phyloP scores from a whole-genome alignment of 2,113 vertebrate genomes.

The Esox niger region DNA sequence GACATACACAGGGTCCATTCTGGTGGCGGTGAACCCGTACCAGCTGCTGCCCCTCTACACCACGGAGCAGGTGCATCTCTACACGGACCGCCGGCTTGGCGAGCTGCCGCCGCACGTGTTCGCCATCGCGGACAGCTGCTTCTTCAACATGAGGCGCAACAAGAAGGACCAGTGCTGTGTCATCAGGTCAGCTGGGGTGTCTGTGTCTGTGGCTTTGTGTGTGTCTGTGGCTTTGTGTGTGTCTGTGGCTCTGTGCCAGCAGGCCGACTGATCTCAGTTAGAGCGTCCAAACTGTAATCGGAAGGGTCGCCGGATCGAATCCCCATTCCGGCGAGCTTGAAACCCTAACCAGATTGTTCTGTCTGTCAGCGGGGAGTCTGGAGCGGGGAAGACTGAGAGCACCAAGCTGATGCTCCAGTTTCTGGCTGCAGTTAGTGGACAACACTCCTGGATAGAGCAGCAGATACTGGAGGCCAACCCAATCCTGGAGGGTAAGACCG shows the following conservation, averaged over 20 bases:
- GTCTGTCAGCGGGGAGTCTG: slow-evolving; percentile 88
- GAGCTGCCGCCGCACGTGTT: slow-evolving; percentile 93
- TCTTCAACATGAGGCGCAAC: slow-evolving; percentile 89
- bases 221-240: background rate
- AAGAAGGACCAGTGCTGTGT: slow-evolving; percentile 88
- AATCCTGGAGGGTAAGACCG: background rate
- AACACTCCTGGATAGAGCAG: slow-evolving; percentile 96
- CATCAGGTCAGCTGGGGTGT: slow-evolving; percentile 81
- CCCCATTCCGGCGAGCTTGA: too few relatives aligned
- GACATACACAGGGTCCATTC: slow-evolving; percentile 96
- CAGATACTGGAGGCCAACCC: slow-evolving; percentile 96
- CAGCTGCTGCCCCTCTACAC: slow-evolving; percentile 91
- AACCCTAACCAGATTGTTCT: background rate
- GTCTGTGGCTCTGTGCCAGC: too few relatives aligned
- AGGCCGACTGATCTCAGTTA: too few relatives aligned
- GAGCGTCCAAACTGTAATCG: too few relatives aligned
- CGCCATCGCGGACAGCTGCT: slow-evolving; percentile 91
- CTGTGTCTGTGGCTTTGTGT: too few relatives aligned
- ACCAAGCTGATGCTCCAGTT: slow-evolving; percentile 95
- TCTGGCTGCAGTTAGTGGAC: slow-evolving; percentile 88
- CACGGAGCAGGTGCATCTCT: slow-evolving; percentile 82
- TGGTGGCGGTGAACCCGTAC: slow-evolving; percentile 96
- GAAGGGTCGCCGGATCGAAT: too few relatives aligned
- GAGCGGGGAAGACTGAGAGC: slow-evolving; percentile 95
- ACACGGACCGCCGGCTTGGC: slow-evolving; percentile 82